Percentiles rank a stretch among this genome's conserved stretches.
phyloP scores from a whole-genome alignment of 2,888 invertebrate genomes.

The Neocrepidodera transversa region DNA sequence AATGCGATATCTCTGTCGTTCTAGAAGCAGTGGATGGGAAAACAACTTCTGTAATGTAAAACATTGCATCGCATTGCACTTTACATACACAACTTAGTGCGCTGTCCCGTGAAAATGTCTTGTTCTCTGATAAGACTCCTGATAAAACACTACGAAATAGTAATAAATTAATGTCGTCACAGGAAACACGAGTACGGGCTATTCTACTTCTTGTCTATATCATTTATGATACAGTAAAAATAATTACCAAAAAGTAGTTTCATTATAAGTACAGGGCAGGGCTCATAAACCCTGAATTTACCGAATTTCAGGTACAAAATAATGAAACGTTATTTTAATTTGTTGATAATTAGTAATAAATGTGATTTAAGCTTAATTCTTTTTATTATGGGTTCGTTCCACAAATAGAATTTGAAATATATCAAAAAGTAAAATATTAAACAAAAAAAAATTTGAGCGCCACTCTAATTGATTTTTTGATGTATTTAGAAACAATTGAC shows the following conservation, averaged over 20 bases:
- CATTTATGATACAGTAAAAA: background rate
- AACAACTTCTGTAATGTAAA: slow-evolving; percentile 5
- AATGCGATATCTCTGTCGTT: background rate
- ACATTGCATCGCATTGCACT: slow-evolving; percentile 3
- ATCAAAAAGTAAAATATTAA: no score
- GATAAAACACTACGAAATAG: slow-evolving; percentile 7
- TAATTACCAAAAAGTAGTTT: background rate
- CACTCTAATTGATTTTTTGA: no score
- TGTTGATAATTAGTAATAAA: no score
- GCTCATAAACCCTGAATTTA: no score
- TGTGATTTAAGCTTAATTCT: no score
- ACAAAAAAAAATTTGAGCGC: no score
- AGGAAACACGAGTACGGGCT: background rate
- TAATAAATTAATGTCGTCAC: background rate
- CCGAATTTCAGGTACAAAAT: no score
- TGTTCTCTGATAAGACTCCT: slow-evolving; percentile 3
- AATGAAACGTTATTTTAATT: no score
- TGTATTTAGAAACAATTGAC: no score
- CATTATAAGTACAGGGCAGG: no score
- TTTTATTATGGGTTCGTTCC: no score
- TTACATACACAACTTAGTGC: slow-evolving; percentile 2
- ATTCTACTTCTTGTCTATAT: background rate
- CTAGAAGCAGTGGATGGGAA: background rate
- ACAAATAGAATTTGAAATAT: no score
- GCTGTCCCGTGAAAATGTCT: slow-evolving; percentile 18